phyloP scores from a whole-genome alignment of 2,888 invertebrate species.

The Drosophila hamatofila region DNA sequence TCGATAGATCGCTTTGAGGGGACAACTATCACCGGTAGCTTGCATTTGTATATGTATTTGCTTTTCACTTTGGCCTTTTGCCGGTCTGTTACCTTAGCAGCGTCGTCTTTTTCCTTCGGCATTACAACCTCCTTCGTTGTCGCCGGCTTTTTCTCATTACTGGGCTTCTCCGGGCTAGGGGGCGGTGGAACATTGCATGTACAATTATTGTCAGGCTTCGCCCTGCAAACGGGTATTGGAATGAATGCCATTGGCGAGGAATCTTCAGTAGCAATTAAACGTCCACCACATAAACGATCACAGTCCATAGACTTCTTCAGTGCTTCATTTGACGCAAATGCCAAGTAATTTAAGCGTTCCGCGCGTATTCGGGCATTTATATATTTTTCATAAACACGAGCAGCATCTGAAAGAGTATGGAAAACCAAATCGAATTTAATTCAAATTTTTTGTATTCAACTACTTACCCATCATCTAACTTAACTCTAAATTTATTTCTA shows the following conservation, averaged over 20 bases:
- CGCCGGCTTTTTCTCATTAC: not conserved
- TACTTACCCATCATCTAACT: conserved; percentile 43
- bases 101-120: not conserved
- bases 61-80: not conserved
- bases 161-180: not conserved
- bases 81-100: too few species aligned
- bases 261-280: fast-evolving
- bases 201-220: not conserved
- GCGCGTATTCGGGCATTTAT: conserved; percentile 32
- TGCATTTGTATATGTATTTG: conserved; percentile 2
- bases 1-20: not conserved
- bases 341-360: conserved; percentile 2
- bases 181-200: not conserved
- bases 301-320: too few species aligned
- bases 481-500: conserved; percentile 23
- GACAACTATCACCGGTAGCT: conserved; percentile 33
- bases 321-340: not conserved
- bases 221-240: not conserved
- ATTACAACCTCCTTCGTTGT: not conserved
- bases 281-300: conserved; percentile 31
- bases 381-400: conserved; percentile 37
- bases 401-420: conserved; percentile 14
- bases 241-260: not conserved
- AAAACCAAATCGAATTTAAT: too few species aligned
- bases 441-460: not conserved